Evolutionary conservation across 2,888 invertebrate genomes (phyloP).

Genomic region (Gymnosoma rotundatum): DNA sequence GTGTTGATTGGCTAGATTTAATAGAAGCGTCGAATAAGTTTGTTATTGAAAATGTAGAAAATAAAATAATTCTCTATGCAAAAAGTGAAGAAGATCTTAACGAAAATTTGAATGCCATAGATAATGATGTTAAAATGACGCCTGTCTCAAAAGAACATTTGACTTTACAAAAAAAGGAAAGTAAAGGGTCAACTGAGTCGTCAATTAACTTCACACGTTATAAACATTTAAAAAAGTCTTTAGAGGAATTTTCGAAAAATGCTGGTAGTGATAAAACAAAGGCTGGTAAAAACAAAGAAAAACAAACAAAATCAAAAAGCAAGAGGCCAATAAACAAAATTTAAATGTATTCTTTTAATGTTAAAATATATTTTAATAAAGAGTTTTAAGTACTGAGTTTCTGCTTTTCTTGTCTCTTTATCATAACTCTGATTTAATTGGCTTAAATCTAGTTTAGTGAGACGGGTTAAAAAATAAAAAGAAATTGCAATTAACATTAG

Average conservation of each 20-base stretch:
- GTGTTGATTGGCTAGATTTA: slow-evolving; percentile 39
- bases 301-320: not conserved
- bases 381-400: too few species aligned
- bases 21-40: slow-evolving; percentile 43
- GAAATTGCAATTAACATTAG: too few species aligned
- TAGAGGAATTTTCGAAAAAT: not conserved
- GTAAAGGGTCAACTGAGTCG: too few species aligned
- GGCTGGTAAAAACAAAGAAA: not conserved
- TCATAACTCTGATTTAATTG: too few species aligned
- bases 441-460: too few species aligned
- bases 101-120: not conserved
- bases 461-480: too few species aligned
- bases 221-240: slow-evolving; percentile 48
- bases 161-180: too few species aligned
- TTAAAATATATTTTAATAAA: too few species aligned
- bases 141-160: not conserved
- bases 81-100: not conserved
- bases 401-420: too few species aligned
- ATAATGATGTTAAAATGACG: not conserved
- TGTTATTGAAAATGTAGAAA: slow-evolving; percentile 43
- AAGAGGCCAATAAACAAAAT: too few species aligned
- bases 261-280: slow-evolving; percentile 6
- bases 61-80: slow-evolving; percentile 42
- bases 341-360: too few species aligned
- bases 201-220: slow-evolving; percentile 32